A percentile compares a stretch with the other conserved stretches of the same genome.
phyloP scores from a whole-genome alignment of 2,888 invertebrate species.

The Tenthredo mesomela region DNA sequence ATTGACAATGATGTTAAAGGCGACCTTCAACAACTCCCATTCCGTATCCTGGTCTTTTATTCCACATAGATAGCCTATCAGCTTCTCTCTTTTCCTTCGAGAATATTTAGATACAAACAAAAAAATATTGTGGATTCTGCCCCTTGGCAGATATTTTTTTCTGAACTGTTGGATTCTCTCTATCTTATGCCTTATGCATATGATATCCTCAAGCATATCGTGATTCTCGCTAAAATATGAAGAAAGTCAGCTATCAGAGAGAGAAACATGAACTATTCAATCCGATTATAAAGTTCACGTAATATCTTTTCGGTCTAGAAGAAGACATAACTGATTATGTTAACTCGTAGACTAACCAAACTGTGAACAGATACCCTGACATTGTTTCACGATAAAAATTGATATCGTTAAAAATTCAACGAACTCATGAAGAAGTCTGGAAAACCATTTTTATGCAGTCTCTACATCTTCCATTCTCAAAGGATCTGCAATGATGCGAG shows the following conservation, averaged over 20 bases:
- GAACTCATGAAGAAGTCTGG: neutral
- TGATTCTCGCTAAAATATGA: no score
- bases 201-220: no score
- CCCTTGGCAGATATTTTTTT: neutral
- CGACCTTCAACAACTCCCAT: neutral
- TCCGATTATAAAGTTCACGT: no score
- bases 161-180: neutral
- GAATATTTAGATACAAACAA: neutral
- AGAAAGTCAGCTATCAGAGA: no score
- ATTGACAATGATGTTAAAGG: constrained; percentile 5
- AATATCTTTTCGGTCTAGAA: no score
- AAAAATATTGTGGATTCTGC: neutral
- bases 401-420: neutral
- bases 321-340: no score
- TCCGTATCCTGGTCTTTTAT: neutral
- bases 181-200: neutral
- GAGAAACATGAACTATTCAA: no score
- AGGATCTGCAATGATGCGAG: neutral
- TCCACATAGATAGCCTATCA: neutral
- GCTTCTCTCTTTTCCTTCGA: neutral
- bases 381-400: neutral
- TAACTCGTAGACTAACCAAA: no score
- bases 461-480: neutral
- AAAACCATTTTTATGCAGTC: neutral
- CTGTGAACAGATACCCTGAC: neutral